These are phyloP conservation scores for Conopomorpha cramerella DNA, from an alignment of 1,140 invertebrate genomes.

Conservation along the genomic window DNA sequence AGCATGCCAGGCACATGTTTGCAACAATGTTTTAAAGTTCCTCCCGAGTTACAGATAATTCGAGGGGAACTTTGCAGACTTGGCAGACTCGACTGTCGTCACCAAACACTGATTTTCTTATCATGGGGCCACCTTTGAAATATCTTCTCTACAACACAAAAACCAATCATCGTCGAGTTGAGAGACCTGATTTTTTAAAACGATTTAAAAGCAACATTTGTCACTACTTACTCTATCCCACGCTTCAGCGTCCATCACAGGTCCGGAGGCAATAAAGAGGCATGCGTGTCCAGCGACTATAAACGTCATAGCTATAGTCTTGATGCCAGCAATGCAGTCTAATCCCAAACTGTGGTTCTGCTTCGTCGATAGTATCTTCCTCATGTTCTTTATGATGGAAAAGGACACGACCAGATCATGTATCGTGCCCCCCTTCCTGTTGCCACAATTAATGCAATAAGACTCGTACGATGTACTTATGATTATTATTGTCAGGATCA, in stretches of 20 bases:
- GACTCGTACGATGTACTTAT: constrained; percentile 41
- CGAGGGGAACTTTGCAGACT: too few relatives aligned
- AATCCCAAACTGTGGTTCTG: constrained; percentile 65
- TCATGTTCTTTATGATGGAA: constrained; percentile 63
- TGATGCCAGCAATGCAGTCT: constrained; percentile 69
- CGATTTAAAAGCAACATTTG: too few relatives aligned
- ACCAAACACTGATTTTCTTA: too few relatives aligned
- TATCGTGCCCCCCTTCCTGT: constrained; percentile 15
- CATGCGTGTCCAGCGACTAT: constrained; percentile 68
- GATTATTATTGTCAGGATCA: constrained; percentile 28
- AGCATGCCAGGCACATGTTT: too few relatives aligned
- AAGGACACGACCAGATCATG: constrained; percentile 60
- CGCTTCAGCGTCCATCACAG: constrained; percentile 65
- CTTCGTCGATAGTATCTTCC: constrained; percentile 65
- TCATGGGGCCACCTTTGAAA: too few relatives aligned
- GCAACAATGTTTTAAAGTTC: too few relatives aligned
- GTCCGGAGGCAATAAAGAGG: constrained; percentile 67
- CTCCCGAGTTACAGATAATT: too few relatives aligned
- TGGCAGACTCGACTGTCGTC: too few relatives aligned
- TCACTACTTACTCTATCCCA: constrained; percentile 64
- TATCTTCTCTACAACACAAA: too few relatives aligned
- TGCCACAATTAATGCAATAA: constrained; percentile 18
- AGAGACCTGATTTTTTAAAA: too few relatives aligned
- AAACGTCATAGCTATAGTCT: constrained; percentile 66
- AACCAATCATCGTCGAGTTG: too few relatives aligned